Base-by-base conservation (phyloP, 1,140 invertebrate genomes). In the Heliothis virescens region DNA sequence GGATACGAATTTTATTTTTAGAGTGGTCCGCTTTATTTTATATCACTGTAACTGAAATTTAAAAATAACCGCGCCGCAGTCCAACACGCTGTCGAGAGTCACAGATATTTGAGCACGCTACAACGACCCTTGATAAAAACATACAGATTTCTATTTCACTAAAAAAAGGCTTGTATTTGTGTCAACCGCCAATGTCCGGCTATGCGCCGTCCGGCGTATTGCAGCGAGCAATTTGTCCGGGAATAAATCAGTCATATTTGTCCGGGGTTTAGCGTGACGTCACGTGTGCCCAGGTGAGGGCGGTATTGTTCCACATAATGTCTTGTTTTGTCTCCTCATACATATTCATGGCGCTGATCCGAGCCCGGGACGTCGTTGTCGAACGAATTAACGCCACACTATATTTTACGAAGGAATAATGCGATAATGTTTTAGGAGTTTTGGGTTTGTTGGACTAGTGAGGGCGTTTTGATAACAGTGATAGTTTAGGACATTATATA, bases 241-340 rank as follows among this genome's bases (percentile, higher is more conserved):
- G 48, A 50, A 67, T 67, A 67, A 67, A 67, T 67, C 63, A 67
- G 47, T 67, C 63, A 67, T 67, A 67, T 67, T 67, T 67, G 63
- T 21, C 47, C 41, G 41, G 47, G 63, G 16, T 48, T 67, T 67
- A 67, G 47, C 3, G 48, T 50, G 34, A 41, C 34, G 34, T 41
- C 34, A 41, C 34, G 5, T 41, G 34, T 41, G 34, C 34, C 34
- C 63, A 50, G 63, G 63, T 67, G 63, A 12, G 63, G 63, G 57
- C 63, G 57, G 69, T 48, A 62, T 72, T 53, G 67, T 73, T 26
- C 77, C 67, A 72, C 65, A 79, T 79, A 73, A 73, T 79, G 78
- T 79, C 57, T 79, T 79, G 78, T 79, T 79, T 79, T 79, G 78
- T 60, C 60, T 13, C 2, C 12, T 50, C 47, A 67, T 67, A 16